Evolutionary conservation across 2,113 vertebrate species (phyloP).

Genomic region (Girardinichthys multiradiatus): DNA sequence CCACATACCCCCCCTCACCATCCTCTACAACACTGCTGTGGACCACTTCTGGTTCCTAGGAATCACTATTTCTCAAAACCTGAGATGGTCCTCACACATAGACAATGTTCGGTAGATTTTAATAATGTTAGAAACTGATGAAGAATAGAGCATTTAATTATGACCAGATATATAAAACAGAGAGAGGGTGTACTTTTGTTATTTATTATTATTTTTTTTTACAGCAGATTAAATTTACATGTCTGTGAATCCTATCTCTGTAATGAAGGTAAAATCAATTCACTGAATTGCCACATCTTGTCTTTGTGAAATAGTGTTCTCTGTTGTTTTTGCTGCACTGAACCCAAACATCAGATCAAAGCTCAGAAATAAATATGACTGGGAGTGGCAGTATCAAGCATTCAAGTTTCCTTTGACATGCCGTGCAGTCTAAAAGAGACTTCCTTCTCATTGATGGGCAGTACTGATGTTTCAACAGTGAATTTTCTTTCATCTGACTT

Average conservation of each 20-base stretch:
- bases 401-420: conserved; percentile 8
- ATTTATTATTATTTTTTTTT: no score
- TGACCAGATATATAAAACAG: not conserved
- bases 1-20: no score
- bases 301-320: not conserved
- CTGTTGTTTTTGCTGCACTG: conserved; percentile 6
- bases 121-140: not conserved
- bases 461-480: conserved; percentile 33
- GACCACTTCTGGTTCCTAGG: no score
- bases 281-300: not conserved
- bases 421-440: not conserved
- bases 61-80: no score
- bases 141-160: no score
- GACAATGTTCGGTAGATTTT: not conserved
- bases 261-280: not conserved
- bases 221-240: not conserved
- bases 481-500: conserved; percentile 22
- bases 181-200: no score
- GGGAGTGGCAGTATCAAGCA: not conserved
- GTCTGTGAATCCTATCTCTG: not conserved
- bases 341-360: conserved; percentile 40
- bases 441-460: conserved; percentile 8
- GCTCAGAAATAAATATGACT: conserved; percentile 15
- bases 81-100: no score
- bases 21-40: no score